Conservation (phyloP, 1,140 invertebrate genomes). For the Diprion similis region DNA sequence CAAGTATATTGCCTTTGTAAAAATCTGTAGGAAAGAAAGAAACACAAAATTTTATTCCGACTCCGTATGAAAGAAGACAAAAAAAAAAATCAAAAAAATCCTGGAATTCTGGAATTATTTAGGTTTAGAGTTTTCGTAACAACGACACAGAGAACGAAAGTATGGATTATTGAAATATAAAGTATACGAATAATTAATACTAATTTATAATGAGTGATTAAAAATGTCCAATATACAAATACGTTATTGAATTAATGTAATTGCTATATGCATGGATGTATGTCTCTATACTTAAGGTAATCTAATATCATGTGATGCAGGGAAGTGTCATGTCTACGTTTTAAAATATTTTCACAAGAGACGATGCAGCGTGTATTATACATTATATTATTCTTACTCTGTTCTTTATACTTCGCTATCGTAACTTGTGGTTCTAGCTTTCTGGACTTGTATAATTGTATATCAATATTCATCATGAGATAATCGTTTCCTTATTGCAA, state of each 20-base stretch:
- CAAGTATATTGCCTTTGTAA: too few species aligned
- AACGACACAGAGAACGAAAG: neutral
- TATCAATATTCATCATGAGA: slow-evolving; percentile 3
- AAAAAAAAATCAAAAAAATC: too few species aligned
- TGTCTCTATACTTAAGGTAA: neutral
- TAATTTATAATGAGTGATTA: neutral
- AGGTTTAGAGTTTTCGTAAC: neutral
- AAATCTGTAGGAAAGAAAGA: too few species aligned
- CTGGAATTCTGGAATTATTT: too few species aligned
- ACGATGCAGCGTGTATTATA: neutral
- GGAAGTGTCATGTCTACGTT: neutral
- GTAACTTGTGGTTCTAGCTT: neutral
- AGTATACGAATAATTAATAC: neutral
- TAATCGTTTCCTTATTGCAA: slow-evolving; percentile 20
- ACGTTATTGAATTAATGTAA: neutral
- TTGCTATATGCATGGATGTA: neutral
- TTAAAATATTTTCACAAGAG: neutral
- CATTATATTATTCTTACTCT: neutral
- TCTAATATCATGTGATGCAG: neutral
- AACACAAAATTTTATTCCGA: too few species aligned
- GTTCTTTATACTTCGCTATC: neutral
- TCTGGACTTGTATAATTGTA: neutral
- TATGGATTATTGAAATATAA: neutral
- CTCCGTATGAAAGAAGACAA: too few species aligned
- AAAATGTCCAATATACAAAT: neutral